Conservation (phyloP, 1,140 invertebrate species). For the Heliconius nattereri region DNA sequence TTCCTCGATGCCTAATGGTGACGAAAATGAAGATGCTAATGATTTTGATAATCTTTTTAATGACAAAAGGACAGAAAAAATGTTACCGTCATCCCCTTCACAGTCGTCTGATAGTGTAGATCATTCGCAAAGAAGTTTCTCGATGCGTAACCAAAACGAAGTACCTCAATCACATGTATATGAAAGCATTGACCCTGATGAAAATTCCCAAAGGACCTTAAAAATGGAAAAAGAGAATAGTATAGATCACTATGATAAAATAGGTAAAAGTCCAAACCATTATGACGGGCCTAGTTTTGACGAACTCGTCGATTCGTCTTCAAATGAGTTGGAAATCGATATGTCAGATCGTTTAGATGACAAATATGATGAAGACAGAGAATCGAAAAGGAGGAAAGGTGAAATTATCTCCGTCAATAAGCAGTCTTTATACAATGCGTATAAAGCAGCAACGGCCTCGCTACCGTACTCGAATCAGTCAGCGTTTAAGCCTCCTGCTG, state of each 20-base stretch:
- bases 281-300: constrained; percentile 89
- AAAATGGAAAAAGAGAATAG: constrained; percentile 71
- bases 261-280: constrained; percentile 77
- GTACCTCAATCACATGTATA: constrained; percentile 47
- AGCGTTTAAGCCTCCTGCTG: constrained; percentile 87
- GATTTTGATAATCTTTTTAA: constrained; percentile 92
- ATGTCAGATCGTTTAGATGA: constrained; percentile 86
- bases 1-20: constrained; percentile 82
- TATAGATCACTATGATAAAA: constrained; percentile 68
- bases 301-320: constrained; percentile 89
- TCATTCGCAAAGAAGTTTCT: constrained; percentile 84
- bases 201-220: constrained; percentile 51
- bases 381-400: constrained; percentile 73
- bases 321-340: constrained; percentile 89
- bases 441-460: constrained; percentile 79
- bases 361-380: constrained; percentile 74
- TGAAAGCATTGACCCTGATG: constrained; percentile 54
- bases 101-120: constrained; percentile 84
- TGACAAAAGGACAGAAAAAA: constrained; percentile 87
- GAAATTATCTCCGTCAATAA: constrained; percentile 76
- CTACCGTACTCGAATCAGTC: constrained; percentile 86
- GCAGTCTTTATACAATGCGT: constrained; percentile 79
- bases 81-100: constrained; percentile 84
- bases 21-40: constrained; percentile 88
- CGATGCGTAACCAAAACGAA: constrained; percentile 51